Conservation (phyloP, 2,797 vertebrate species). For the Argyrosomus regius region DNA sequence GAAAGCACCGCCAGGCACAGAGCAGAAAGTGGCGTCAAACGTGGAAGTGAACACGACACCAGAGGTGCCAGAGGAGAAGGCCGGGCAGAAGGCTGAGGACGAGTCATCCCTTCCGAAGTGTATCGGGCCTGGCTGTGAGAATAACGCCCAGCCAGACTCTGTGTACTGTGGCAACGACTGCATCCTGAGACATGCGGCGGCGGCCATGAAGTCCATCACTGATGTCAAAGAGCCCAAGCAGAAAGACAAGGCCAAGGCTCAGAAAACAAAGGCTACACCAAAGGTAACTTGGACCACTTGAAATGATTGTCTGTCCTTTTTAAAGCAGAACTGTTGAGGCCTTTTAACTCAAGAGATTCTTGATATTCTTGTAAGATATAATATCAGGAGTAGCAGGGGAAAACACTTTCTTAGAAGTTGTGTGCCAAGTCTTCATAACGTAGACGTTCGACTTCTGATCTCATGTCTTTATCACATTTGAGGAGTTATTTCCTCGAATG, state of each 20-base stretch:
- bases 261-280: constrained; percentile 86
- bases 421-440: not conserved
- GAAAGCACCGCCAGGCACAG: constrained; percentile 55
- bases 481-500: not conserved
- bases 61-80: constrained; percentile 53
- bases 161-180: constrained; percentile 97
- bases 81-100: constrained; percentile 53
- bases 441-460: not conserved
- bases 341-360: no score
- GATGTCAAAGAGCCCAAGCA: constrained; percentile 91
- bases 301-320: constrained; percentile 35
- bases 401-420: not conserved
- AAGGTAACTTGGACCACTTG: constrained; percentile 87
- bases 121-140: constrained; percentile 96
- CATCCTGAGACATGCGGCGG: constrained; percentile 96
- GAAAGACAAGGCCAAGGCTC: constrained; percentile 87
- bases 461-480: not conserved
- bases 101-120: constrained; percentile 90
- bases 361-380: not conserved
- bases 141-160: constrained; percentile 92
- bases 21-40: constrained; percentile 69
- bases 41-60: constrained; percentile 74
- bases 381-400: not conserved
- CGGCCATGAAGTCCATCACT: constrained; percentile 94
- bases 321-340: not conserved